A percentile compares a stretch with the other conserved stretches of the same genome.
Conservation (phyloP, 1,140 invertebrate species). For the Drepana arcuata region DNA sequence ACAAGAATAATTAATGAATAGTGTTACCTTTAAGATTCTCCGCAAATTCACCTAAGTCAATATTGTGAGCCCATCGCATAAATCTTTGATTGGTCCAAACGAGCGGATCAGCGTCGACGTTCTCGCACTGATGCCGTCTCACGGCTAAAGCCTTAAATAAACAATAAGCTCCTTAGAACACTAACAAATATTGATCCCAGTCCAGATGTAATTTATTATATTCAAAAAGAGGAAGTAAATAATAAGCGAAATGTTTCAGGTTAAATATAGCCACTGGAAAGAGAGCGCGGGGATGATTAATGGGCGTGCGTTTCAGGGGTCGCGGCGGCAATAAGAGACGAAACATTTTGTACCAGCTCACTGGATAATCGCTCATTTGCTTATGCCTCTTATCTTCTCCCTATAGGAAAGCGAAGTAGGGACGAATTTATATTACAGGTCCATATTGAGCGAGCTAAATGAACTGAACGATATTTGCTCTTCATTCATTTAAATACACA, state of each 20-base stretch:
- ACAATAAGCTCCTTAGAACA: constrained; percentile 11
- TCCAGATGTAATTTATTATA: constrained; percentile 11
- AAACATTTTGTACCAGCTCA: constrained; percentile 39
- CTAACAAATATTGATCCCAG: constrained; percentile 13
- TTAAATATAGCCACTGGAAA: constrained; percentile 34
- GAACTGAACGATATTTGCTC: constrained; percentile 7
- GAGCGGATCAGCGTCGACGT: constrained; percentile 89
- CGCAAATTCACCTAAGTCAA: constrained; percentile 94
- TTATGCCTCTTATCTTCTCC: constrained; percentile 25
- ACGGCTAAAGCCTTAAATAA: constrained; percentile 84
- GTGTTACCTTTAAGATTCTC: constrained; percentile 90
- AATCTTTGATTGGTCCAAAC: constrained; percentile 97
- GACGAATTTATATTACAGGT: constrained; percentile 11
- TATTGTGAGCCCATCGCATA: constrained; percentile 92
- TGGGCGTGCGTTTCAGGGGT: constrained; percentile 30
- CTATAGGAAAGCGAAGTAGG: constrained; percentile 25
- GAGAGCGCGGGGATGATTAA: constrained; percentile 42
- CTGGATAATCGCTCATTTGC: constrained; percentile 43
- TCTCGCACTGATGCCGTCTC: constrained; percentile 89
- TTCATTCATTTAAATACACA: no score
- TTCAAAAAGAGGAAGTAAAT: constrained; percentile 13
- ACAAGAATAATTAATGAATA: no score
- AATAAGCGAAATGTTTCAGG: constrained; percentile 27
- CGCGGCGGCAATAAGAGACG: constrained; percentile 17
- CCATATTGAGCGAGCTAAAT: constrained; percentile 18